Percentiles rank a stretch among this genome's conserved stretches.
These are phyloP conservation scores for Octopus bimaculoides DNA, from an alignment of 1,140 invertebrate species.

Conservation along the genomic window DNA sequence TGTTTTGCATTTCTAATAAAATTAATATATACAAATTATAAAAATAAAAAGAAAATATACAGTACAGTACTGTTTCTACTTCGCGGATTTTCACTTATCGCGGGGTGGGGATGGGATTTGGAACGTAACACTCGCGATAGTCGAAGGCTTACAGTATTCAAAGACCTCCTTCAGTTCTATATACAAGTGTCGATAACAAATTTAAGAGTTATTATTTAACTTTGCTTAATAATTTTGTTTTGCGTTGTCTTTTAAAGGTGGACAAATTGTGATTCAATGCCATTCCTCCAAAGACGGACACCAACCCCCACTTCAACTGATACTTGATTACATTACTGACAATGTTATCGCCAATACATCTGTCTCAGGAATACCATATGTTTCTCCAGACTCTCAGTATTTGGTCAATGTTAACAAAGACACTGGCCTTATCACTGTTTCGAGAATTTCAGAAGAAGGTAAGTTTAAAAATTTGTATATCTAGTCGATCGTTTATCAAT, in stretches of 20 bases:
- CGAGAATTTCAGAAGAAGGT: conserved; percentile 66
- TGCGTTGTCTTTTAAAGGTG: conserved; percentile 61
- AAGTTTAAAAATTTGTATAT: neutral
- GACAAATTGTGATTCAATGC: conserved; percentile 73
- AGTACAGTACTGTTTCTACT: no score
- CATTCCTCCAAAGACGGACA: conserved; percentile 60
- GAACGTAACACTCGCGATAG: no score
- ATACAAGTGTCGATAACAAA: no score
- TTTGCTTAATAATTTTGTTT: neutral
- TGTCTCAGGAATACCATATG: conserved; percentile 67
- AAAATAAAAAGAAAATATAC: no score
- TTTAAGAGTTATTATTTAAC: no score
- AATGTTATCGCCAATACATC: conserved; percentile 68
- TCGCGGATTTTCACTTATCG: no score
- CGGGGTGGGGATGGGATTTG: no score
- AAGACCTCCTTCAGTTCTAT: no score
- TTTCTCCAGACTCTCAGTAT: conserved; percentile 72
- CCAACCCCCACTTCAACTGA: conserved; percentile 60
- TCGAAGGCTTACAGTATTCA: no score
- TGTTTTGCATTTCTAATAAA: no score
- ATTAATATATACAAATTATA: no score
- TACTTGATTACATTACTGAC: conserved; percentile 77
- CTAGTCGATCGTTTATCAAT: no score
- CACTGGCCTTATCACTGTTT: conserved; percentile 71
- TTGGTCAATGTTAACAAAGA: conserved; percentile 69